Evolutionary conservation across 2,888 invertebrate genomes (phyloP).

Genomic region (Hoplodrina blanda): DNA sequence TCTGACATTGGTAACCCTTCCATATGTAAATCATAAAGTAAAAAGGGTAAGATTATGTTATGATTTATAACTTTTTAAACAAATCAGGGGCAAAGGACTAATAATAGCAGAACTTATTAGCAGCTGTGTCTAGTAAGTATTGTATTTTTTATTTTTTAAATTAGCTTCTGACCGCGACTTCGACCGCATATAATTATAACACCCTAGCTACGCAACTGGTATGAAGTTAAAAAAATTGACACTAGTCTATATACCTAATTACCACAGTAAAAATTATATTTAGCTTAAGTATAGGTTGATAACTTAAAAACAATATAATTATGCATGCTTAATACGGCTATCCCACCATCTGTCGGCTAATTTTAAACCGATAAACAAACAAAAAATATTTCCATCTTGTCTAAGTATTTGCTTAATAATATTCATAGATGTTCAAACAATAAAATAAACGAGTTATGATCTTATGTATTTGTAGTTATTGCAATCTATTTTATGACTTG

Average conservation of each 20-base stretch:
- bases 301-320: background rate
- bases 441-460: slow-evolving; percentile 32
- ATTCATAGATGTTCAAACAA: slow-evolving; percentile 23
- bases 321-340: background rate
- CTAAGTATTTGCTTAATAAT: slow-evolving; percentile 27
- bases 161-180: background rate
- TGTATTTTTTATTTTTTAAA: background rate
- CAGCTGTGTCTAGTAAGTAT: slow-evolving; percentile 52
- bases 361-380: slow-evolving; percentile 13
- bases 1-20: slow-evolving; percentile 63
- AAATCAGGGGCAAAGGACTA: slow-evolving; percentile 39
- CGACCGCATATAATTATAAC: too few species aligned
- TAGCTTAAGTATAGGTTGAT: background rate
- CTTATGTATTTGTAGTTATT: background rate
- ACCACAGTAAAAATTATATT: too few species aligned
- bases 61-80: slow-evolving; percentile 72
- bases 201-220: background rate
- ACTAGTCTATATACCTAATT: too few species aligned
- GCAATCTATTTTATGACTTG: slow-evolving; percentile 9
- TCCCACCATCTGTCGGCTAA: background rate
- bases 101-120: slow-evolving; percentile 42
- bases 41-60: slow-evolving; percentile 68
- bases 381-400: slow-evolving; percentile 2
- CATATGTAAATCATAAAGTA: slow-evolving; percentile 74
- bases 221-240: too few species aligned